Conservation (phyloP, 1,140 invertebrate genomes). For the Hylyphantes graminicola region DNA sequence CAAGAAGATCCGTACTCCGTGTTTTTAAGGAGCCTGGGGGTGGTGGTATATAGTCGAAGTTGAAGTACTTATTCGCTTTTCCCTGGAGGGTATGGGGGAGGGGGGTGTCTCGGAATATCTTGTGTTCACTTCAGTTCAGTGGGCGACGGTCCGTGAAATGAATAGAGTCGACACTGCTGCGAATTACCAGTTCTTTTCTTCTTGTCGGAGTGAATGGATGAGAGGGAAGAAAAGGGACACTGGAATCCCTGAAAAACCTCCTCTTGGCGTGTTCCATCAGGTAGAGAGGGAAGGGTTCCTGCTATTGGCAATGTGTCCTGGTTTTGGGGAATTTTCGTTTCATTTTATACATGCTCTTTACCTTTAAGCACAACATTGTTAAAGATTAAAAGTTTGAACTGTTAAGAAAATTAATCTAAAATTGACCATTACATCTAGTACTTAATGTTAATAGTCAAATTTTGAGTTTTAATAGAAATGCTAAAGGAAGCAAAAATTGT, state of each 20-base stretch:
- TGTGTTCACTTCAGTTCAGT: slow-evolving; percentile 47
- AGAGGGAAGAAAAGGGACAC: slow-evolving; percentile 31
- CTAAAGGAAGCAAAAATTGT: no score
- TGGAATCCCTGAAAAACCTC: slow-evolving; percentile 52
- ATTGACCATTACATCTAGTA: no score
- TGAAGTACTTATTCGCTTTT: slow-evolving; percentile 23
- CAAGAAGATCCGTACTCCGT: slow-evolving; percentile 17
- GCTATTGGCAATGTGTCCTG: neutral
- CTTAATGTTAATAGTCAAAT: no score
- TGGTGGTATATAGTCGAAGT: slow-evolving; percentile 48
- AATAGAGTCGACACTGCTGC: slow-evolving; percentile 54
- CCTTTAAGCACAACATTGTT: no score
- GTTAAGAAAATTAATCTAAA: no score
- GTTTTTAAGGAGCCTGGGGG: slow-evolving; percentile 13
- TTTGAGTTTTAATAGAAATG: no score
- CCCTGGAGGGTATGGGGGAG: slow-evolving; percentile 10
- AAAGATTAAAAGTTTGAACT: no score
- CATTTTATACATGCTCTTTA: no score
- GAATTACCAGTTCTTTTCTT: slow-evolving; percentile 45
- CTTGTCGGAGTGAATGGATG: slow-evolving; percentile 44
- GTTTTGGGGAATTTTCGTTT: no score
- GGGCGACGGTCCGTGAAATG: slow-evolving; percentile 57
- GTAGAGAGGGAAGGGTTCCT: neutral
- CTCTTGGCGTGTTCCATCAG: slow-evolving; percentile 47
- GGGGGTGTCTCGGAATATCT: slow-evolving; percentile 37